Evolutionary conservation across 2,797 vertebrate genomes (phyloP).

Genomic region (Enteromius anoplus): DNA sequence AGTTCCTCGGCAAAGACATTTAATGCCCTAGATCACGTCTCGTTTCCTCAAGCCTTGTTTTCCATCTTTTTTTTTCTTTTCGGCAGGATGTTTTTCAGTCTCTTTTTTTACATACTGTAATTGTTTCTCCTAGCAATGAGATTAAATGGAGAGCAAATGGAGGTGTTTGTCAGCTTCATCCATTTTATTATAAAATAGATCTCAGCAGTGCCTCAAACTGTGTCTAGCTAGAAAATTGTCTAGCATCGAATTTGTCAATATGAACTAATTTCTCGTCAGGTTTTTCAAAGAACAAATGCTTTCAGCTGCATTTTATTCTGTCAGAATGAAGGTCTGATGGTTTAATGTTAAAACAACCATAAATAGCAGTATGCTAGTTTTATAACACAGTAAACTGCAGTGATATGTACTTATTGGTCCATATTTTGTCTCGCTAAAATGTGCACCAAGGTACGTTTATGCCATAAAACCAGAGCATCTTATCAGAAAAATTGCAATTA

Average conservation of each 20-base stretch:
- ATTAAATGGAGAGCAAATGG: not conserved
- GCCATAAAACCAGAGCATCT: no score
- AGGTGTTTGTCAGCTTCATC: not conserved
- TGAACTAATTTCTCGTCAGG: not conserved
- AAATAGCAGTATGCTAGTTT: not conserved
- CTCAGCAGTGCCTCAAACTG: not conserved
- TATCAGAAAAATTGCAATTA: no score
- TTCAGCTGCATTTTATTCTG: not conserved
- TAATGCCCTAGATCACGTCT: slow-evolving; percentile 24
- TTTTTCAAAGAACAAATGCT: not conserved
- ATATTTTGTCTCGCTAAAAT: no score
- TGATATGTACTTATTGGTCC: no score
- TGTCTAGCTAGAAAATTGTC: no score
- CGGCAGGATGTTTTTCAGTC: not conserved
- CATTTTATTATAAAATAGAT: not conserved
- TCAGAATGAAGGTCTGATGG: not conserved
- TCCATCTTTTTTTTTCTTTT: not conserved
- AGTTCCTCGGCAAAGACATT: slow-evolving; percentile 23
- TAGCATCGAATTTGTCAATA: not conserved
- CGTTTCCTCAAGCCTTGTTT: slow-evolving; percentile 18
- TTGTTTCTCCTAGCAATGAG: not conserved
- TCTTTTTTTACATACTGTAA: not conserved
- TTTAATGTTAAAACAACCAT: not conserved
- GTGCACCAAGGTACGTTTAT: no score
- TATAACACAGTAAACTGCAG: not conserved